A percentile compares a stretch with the other conserved stretches of the same genome.
Conservation (phyloP, 1,140 invertebrate species). For the Anoplophora glabripennis region DNA sequence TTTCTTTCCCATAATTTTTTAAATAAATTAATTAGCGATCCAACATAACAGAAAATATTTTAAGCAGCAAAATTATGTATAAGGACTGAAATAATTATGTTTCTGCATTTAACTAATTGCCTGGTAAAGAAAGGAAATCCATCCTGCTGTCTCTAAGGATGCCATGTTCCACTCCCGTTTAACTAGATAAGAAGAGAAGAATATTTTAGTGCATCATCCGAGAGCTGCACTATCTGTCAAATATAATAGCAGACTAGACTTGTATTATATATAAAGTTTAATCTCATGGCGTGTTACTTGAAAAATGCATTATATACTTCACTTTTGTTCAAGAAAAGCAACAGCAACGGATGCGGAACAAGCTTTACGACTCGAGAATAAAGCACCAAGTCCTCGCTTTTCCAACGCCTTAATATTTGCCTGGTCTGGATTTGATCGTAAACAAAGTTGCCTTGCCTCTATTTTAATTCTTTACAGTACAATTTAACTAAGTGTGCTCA, state of each 20-base stretch:
- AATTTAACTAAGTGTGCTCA: no score
- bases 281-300: constrained; percentile 9
- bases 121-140: no score
- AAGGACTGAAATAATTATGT: no score
- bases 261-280: constrained; percentile 7
- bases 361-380: constrained; percentile 7
- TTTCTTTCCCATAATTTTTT: no score
- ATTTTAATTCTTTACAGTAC: no score
- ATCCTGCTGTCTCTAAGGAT: no score
- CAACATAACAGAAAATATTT: no score
- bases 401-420: constrained; percentile 2
- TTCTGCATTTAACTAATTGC: no score
- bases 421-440: not conserved
- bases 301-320: constrained; percentile 7
- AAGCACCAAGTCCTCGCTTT: not conserved
- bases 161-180: not conserved
- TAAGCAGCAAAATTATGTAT: no score
- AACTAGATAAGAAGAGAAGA: not conserved
- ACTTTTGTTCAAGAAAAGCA: not conserved
- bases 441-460: not conserved
- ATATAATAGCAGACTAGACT: constrained; percentile 2
- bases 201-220: not conserved
- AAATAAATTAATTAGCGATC: no score
- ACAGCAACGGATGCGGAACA: not conserved
- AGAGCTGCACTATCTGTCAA: not conserved